These are phyloP conservation scores for Nysson spinosus DNA, from an alignment of 2,888 invertebrate species.

Conservation along the genomic window DNA sequence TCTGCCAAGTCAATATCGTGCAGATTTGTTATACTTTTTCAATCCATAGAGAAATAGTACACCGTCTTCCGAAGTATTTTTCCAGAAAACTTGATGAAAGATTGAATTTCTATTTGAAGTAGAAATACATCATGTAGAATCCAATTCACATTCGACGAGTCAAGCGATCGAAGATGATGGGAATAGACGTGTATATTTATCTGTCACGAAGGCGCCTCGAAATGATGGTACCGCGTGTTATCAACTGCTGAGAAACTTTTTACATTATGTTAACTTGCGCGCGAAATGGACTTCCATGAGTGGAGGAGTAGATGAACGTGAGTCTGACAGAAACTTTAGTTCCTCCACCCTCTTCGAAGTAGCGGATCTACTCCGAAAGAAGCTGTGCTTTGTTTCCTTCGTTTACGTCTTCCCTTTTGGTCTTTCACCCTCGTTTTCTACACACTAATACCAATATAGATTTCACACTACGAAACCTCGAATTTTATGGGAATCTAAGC, in stretches of 20 bases:
- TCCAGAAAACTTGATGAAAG: constrained; percentile 21
- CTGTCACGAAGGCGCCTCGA: background rate
- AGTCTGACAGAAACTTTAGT: constrained; percentile 35
- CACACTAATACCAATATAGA: background rate
- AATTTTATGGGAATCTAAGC: background rate
- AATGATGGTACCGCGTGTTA: constrained; percentile 29
- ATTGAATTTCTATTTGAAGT: constrained; percentile 21
- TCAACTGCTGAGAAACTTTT: constrained; percentile 51
- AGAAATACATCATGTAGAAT: constrained; percentile 34
- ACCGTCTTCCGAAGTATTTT: too few relatives aligned
- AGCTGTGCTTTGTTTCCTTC: constrained; percentile 16
- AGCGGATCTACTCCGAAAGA: constrained; percentile 14
- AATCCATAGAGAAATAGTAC: too few relatives aligned
- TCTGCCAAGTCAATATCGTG: too few relatives aligned
- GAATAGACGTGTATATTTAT: constrained; percentile 15
- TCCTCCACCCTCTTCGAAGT: background rate
- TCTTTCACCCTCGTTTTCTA: background rate
- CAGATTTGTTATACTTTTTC: too few relatives aligned
- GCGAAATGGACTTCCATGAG: constrained; percentile 45
- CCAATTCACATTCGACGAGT: constrained; percentile 20
- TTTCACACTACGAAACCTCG: background rate
- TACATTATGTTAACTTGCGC: constrained; percentile 60
- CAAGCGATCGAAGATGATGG: constrained; percentile 37
- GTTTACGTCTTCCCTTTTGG: background rate
- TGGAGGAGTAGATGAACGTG: constrained; percentile 25